These are phyloP conservation scores for Noctua fimbriata DNA, from an alignment of 2,888 invertebrate genomes.

Conservation along the genomic window DNA sequence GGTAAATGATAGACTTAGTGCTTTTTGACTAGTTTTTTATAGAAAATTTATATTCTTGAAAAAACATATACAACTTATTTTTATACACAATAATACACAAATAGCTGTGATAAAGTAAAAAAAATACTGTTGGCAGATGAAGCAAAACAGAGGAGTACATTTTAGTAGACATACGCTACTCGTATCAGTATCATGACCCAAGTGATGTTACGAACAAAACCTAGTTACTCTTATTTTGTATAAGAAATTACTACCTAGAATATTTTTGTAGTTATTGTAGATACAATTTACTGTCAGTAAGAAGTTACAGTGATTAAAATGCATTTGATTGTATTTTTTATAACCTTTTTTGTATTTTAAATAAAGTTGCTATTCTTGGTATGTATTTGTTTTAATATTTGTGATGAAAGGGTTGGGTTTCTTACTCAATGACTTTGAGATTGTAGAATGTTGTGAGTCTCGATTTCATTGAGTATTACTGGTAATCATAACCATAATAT, in stretches of 20 bases:
- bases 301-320: conserved; percentile 88
- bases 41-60: conserved; percentile 56
- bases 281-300: conserved; percentile 79
- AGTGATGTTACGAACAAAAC: conserved; percentile 77
- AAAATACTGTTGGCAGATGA: conserved; percentile 46
- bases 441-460: conserved; percentile 39
- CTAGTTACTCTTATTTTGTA: conserved; percentile 69
- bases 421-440: conserved; percentile 54
- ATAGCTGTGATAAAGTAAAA: conserved; percentile 67
- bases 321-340: conserved; percentile 90
- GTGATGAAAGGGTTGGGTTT: conserved; percentile 42
- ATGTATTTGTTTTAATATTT: conserved; percentile 79
- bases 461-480: conserved; percentile 56
- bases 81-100: conserved; percentile 66
- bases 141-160: conserved; percentile 46
- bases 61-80: conserved; percentile 66
- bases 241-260: conserved; percentile 81
- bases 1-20: conserved; percentile 45
- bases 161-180: conserved; percentile 40
- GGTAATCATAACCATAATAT: conserved; percentile 36
- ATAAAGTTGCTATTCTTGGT: conserved; percentile 90
- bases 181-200: conserved; percentile 68
- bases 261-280: conserved; percentile 82
- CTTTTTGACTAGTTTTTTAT: conserved; percentile 46
- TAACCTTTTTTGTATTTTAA: conserved; percentile 89